Conservation (phyloP, 2,888 invertebrate species). For the Leistus spinibarbis region DNA sequence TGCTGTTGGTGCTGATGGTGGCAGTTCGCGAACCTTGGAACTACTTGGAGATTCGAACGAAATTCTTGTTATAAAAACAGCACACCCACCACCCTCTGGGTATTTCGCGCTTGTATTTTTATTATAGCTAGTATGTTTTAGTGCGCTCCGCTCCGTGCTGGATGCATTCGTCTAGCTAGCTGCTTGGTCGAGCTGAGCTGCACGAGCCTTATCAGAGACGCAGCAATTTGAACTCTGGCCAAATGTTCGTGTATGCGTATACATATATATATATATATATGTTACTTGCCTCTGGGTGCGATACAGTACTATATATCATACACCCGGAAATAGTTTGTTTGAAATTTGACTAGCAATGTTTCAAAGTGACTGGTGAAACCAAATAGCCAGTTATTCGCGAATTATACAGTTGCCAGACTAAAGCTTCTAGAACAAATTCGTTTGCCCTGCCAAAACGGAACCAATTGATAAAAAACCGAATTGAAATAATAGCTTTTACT, state of each 20-base stretch:
- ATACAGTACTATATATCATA: not conserved
- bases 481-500: too few species aligned
- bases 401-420: not conserved
- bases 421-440: not conserved
- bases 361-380: not conserved
- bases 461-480: too few species aligned
- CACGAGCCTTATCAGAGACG: slow-evolving; percentile 46
- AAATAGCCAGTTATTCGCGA: not conserved
- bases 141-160: too few species aligned
- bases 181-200: too few species aligned
- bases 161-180: slow-evolving; percentile 44
- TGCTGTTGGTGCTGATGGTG: slow-evolving; percentile 34
- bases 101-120: slow-evolving; percentile 45
- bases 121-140: slow-evolving; percentile 34
- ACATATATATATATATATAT: too few species aligned
- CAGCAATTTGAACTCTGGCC: slow-evolving; percentile 49
- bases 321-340: not conserved
- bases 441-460: too few species aligned
- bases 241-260: slow-evolving; percentile 44
- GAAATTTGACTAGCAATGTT: not conserved
- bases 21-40: slow-evolving; percentile 40
- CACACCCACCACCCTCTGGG: slow-evolving; percentile 39
- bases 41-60: slow-evolving; percentile 45
- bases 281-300: not conserved
- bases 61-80: slow-evolving; percentile 49